Base-by-base conservation (phyloP, 2,113 vertebrate genomes). In the Eptatretus burgeri region DNA sequence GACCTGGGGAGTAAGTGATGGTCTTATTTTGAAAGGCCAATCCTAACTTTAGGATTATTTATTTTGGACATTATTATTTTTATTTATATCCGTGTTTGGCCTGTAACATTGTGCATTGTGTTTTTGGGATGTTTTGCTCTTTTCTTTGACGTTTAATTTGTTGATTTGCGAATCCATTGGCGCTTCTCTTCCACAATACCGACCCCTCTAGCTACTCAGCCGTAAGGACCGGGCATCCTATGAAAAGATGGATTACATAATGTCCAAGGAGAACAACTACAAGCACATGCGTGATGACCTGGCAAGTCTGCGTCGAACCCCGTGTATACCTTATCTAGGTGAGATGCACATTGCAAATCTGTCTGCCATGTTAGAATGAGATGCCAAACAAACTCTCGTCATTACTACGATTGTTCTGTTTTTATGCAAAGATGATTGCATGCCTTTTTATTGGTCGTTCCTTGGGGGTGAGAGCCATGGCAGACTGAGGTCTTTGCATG, bases 231-330 rank as follows among this genome's bases (percentile, higher is more conserved):
- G 84, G 72, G 74, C 83, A 51, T 84, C 80, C 2, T 86, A 88
- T 74, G 87, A 93, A 73, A 93, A 88, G 69, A 68, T 93, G 53
- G 82, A 93, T 74, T 87, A 81, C 66, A 73, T 93, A 66, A 80
- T 87, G 17, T 84, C 85, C 9, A 93, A 93, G 66, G 87, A 93
- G 68, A 82, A 88, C 70, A 93, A 93, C 71, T 93, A 88, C 70
- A 91, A 82, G 64, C 74, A 83, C 64, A 86, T 82, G 70, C 81
- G 87, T 60, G 83, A 91, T 41, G 82, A 91, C 66, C 86, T 85
- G 69, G 76, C 78, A 69, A 82, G 83, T 68, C 72, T 93, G 68
- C 86, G 83, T 77, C 91, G 91, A 81, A 81, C 79, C 50, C 83
- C 87, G 68, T 79, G 78, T 51, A 93, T 93, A 70, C 87, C 87